Base-by-base conservation (phyloP, 2,797 vertebrate genomes). In the Antrozous pallidus region DNA sequence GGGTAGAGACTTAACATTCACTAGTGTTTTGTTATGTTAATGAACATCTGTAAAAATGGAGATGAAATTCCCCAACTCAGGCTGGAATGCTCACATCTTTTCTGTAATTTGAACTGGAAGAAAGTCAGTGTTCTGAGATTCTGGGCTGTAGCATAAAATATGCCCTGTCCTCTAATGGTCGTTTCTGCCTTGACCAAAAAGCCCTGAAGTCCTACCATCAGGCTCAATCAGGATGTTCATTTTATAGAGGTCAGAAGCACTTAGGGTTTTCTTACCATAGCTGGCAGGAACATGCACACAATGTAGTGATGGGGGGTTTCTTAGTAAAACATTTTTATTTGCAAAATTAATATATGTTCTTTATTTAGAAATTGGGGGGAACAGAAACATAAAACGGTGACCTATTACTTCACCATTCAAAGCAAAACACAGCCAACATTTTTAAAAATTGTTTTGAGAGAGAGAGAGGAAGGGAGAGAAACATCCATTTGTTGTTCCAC, bases 11-110 rank as follows among this genome's bases (percentile, higher is more conserved):
- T 95, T 88, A 91, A 86, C 71, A 86, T 73, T 93, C 90, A 38
- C 80, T 82, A 73, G 42, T 85, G 84, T 94, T 97, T 96, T 49
- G 93, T 95, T 96, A 93, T 92, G 92, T 81, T 94, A 93, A 97
- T 96, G 78, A 95, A 92, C 82, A 96, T 80, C 91, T 94, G 0
- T 47, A 77, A 67, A 94, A 82, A 12, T n/a, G 67, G 51, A 70
- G 91, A 73, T 88, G 51, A 96, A 90, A 96, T 56, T 17, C 78
- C 88, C 65, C 36, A 85, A 77, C 54, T 77, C 4, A 0, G 82
- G 45, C 70, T 22, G 12, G 0, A 12, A 73, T 51, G 31, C 8
- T 95, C 74, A 91, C 65, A 86, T 74, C 78, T 70, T 74, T 83
- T 73, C 83, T 79, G 26, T 88, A 93, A 94, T 84, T 93, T 83